Evolutionary conservation across 1,140 invertebrate genomes (phyloP).

Genomic region (Drosophila prosaltans): DNA sequence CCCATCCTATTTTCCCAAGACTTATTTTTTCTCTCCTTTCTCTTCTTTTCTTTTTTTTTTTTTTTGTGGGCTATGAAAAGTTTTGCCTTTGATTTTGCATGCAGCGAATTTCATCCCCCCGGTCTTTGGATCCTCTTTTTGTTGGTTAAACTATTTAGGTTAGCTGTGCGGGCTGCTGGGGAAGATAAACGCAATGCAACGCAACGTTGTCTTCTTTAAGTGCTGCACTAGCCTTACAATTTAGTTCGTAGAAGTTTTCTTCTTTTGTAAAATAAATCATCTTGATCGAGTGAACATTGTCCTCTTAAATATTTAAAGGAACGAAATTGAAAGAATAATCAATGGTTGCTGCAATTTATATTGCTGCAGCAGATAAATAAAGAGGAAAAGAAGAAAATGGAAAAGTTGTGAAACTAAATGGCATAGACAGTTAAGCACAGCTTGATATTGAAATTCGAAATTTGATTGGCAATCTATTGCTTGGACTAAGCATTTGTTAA

Average conservation of each 20-base stretch:
- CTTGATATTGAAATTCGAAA: constrained; percentile 2
- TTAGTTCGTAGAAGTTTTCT: constrained; percentile 32
- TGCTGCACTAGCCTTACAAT: constrained; percentile 34
- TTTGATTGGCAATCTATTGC: constrained; percentile 11
- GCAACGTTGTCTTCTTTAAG: constrained; percentile 34
- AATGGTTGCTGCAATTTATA: background rate
- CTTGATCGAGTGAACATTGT: constrained; percentile 66
- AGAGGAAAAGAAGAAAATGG: constrained; percentile 43
- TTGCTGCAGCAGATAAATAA: constrained; percentile 20
- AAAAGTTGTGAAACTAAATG: constrained; percentile 41
- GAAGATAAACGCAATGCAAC: constrained; percentile 48
- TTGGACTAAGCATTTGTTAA: background rate
- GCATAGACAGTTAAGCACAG: background rate
- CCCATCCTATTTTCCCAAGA: background rate
- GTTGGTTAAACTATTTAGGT: constrained; percentile 55
- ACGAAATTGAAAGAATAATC: constrained; percentile 13
- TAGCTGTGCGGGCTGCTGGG: constrained; percentile 40
- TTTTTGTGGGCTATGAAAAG: constrained; percentile 61
- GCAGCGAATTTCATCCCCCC: constrained; percentile 16
- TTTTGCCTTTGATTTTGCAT: constrained; percentile 74
- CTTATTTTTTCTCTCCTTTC: constrained; percentile 12
- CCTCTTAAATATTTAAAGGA: constrained; percentile 60
- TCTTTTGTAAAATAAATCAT: constrained; percentile 64
- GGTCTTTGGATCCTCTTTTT: background rate
- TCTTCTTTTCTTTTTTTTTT: constrained; percentile 11